A percentile compares a stretch with the other conserved stretches of the same genome.
Evolutionary conservation across 2,888 invertebrate species (phyloP).

Genomic region (Argyra leucocephala): DNA sequence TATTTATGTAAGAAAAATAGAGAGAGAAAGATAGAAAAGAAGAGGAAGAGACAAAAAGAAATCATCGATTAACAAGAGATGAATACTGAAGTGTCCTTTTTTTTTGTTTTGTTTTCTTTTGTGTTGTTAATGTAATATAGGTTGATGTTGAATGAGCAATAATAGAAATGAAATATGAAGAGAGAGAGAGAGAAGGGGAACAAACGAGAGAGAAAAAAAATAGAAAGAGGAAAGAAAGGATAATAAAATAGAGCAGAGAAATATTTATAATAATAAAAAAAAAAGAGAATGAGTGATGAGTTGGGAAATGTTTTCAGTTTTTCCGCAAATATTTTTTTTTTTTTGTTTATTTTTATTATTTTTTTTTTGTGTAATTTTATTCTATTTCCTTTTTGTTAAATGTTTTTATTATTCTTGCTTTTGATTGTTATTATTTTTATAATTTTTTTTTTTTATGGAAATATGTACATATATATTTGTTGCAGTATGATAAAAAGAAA

Average conservation of each 20-base stretch:
- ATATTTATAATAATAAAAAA: no score
- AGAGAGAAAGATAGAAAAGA: neutral
- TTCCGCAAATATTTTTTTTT: neutral
- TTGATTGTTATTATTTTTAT: neutral
- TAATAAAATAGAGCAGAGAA: neutral
- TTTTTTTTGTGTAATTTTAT: neutral
- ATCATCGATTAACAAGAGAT: neutral
- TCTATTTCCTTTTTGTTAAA: conserved; percentile 2
- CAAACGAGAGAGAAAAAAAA: neutral
- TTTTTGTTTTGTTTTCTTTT: no score
- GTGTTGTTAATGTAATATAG: no score
- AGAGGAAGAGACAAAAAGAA: neutral
- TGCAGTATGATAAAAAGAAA: no score
- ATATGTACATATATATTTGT: neutral
- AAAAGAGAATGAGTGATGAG: neutral
- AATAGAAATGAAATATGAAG: neutral
- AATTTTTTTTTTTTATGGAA: neutral
- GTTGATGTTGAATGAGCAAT: no score
- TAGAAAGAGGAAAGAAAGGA: neutral
- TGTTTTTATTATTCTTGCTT: neutral
- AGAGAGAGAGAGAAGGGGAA: neutral
- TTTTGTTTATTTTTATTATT: neutral
- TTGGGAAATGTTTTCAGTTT: conserved; percentile 3
- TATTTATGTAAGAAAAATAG: no score
- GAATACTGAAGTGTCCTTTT: no score